A percentile compares a stretch with the other conserved stretches of the same genome.
These are phyloP conservation scores for Parnassius smintheus DNA, from an alignment of 2,888 invertebrate species.

Conservation along the genomic window DNA sequence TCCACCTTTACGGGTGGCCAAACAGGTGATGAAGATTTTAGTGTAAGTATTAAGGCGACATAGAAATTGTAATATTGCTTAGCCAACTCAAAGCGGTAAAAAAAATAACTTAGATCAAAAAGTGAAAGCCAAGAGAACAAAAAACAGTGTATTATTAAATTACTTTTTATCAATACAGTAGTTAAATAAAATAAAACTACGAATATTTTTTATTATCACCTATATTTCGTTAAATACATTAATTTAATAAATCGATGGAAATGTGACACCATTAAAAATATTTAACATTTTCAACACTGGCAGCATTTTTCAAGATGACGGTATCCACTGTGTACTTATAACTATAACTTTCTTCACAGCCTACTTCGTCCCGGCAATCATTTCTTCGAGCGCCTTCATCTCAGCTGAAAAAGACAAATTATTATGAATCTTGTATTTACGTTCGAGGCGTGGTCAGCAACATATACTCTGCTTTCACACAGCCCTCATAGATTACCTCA, in stretches of 20 bases:
- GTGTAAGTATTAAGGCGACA: no score
- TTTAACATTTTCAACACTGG: slow-evolving; percentile 34
- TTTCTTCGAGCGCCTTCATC: slow-evolving; percentile 65
- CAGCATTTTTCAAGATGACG: slow-evolving; percentile 48
- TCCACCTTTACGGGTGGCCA: no score
- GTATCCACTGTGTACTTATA: slow-evolving; percentile 55
- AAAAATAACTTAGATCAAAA: no score
- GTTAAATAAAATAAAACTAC: slow-evolving; percentile 33
- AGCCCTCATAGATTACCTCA: no score
- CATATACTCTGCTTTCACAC: no score
- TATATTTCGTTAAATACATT: slow-evolving; percentile 66
- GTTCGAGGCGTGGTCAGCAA: no score
- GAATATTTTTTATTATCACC: slow-evolving; percentile 42
- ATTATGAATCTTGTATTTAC: neutral
- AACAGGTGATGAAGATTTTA: no score
- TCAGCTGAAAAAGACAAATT: slow-evolving; percentile 67
- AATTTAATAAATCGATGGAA: slow-evolving; percentile 51
- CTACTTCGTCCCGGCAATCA: slow-evolving; percentile 54
- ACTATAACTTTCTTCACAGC: slow-evolving; percentile 39
- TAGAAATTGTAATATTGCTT: no score
- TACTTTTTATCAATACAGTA: no score
- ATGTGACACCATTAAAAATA: slow-evolving; percentile 38
- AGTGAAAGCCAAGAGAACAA: no score
- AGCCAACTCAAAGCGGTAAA: no score
- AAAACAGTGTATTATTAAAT: no score